These are phyloP conservation scores for Gallinago undulata DNA, from an alignment of 2,113 vertebrate species.

Conservation along the genomic window DNA sequence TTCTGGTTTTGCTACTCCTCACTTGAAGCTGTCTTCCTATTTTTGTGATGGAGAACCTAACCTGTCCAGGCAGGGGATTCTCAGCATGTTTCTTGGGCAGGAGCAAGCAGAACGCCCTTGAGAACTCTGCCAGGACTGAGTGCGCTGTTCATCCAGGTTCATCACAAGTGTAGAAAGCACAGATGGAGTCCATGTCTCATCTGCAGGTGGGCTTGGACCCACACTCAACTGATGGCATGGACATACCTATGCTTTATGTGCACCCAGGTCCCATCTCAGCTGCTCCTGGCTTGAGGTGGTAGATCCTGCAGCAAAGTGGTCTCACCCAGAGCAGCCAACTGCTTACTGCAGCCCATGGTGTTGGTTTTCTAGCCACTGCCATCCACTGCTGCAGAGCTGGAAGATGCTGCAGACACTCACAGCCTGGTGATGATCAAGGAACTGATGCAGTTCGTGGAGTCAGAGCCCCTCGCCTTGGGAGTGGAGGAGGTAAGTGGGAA, in stretches of 20 bases:
- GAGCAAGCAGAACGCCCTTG: neutral
- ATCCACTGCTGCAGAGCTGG: neutral
- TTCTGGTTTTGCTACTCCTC: neutral
- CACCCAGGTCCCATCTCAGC: neutral
- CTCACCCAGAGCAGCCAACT: neutral
- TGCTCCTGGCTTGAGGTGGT: neutral
- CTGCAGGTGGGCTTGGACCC: neutral
- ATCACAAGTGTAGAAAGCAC: neutral
- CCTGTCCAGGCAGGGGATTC: neutral
- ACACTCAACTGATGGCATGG: fast-evolving
- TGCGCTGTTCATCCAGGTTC: neutral
- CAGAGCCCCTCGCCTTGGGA: conserved; percentile 12
- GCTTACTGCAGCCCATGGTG: neutral
- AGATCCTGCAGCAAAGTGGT: neutral
- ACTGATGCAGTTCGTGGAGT: neutral
- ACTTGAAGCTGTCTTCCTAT: fast-evolving
- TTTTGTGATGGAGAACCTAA: neutral
- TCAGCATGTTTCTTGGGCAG: neutral
- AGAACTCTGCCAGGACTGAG: neutral
- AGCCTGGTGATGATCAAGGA: neutral
- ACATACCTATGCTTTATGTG: neutral
- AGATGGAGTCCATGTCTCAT: neutral
- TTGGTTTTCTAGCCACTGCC: conserved; percentile 32
- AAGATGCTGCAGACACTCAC: neutral
- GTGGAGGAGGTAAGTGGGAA: conserved; percentile 76